Base-by-base conservation (phyloP, 2,113 vertebrate genomes). In the Engraulis encrasicolus region DNA sequence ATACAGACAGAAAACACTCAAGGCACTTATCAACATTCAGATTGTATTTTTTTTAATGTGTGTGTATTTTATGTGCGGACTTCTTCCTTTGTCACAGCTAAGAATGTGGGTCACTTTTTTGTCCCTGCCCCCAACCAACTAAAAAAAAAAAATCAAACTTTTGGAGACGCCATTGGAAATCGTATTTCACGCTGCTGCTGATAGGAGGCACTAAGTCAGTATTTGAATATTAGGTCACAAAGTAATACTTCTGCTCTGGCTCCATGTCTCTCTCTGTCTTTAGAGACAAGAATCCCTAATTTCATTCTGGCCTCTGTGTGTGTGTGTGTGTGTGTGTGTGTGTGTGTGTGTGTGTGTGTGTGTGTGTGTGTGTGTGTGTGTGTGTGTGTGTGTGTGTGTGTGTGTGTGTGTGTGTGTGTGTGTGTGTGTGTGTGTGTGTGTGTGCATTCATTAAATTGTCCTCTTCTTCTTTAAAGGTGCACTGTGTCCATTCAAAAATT, bases 101-200 rank as follows among this genome's bases (percentile, higher is more conserved):
- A 91, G 90, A 93, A 95, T 95, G 90, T 94, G 93, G 94, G 94
- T 94, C 94, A 94, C 87, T 92, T 90, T 90, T 82, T 81, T 87
- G 88, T 74, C 66, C 31, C 2, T n/a, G n/a, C n/a, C 31, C 31
- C 66, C 27, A 61, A 85, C 82, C 87, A 91, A 93, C 85, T 91
- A 85, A 77, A n/a, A n/a, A n/a, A n/a, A n/a, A n/a, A n/a, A n/a
- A 87, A 89, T 89, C 87, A 91, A 94, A 93, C 86, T 94, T 94
- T 91, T 81, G 61, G 23, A 92, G 90, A 81, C 49, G 58, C 45
- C 80, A 81, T 80, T 87, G 88, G 85, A 92, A 94, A 92, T 93
- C 92, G 79, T 85, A 86, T 93, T 93, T 90, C 87, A 93, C 84
- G 91, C 87, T 89, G 34, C 40, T 79, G 36, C 85, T 80, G 85